Percentiles rank a stretch among this genome's conserved stretches.
These are phyloP conservation scores for Acanthis flammea DNA, from an alignment of 2,797 vertebrate genomes.

Conservation along the genomic window DNA sequence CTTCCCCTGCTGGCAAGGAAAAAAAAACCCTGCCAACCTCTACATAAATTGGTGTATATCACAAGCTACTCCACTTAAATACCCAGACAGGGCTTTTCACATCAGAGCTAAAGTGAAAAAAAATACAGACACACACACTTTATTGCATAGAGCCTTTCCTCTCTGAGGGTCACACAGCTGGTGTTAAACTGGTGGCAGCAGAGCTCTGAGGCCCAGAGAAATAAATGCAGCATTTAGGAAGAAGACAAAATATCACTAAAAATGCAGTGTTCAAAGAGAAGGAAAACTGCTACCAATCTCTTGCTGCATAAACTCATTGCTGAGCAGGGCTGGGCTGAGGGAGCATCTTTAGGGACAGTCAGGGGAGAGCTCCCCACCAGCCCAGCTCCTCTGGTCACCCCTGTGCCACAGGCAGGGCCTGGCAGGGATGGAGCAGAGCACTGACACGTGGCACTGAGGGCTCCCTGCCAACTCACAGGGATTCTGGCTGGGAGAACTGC, in stretches of 20 bases:
- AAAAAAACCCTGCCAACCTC: background rate
- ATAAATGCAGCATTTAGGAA: background rate
- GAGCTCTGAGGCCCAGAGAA: background rate
- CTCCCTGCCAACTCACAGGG: background rate
- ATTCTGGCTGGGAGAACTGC: background rate
- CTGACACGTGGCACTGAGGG: background rate
- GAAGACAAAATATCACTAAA: background rate
- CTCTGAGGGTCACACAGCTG: background rate
- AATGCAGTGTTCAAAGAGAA: background rate
- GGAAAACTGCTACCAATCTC: background rate
- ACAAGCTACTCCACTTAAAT: background rate
- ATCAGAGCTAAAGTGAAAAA: background rate
- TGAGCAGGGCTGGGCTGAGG: background rate
- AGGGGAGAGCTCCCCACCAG: background rate
- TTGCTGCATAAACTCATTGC: background rate
- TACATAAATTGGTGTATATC: background rate
- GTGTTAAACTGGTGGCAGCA: background rate
- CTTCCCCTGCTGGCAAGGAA: background rate
- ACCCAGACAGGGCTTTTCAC: background rate
- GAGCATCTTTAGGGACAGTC: background rate
- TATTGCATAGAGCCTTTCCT: background rate
- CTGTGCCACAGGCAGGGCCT: rapidly evolving
- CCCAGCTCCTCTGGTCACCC: background rate
- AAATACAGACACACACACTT: background rate
- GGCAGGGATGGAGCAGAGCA: background rate